Evolutionary conservation across 2,888 invertebrate species (phyloP).

Genomic region (Coelogynopora nodosa): DNA sequence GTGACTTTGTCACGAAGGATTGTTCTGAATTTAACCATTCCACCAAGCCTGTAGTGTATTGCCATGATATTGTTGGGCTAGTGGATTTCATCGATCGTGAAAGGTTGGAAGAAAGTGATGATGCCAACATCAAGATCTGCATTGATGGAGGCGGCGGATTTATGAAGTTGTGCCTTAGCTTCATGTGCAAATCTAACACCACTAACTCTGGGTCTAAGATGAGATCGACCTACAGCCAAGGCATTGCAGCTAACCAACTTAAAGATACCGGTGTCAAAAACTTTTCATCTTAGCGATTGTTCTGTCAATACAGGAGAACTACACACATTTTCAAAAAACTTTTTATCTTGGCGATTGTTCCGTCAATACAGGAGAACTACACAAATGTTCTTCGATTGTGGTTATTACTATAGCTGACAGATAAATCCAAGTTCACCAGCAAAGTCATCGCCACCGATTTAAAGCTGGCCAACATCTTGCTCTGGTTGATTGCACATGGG

Average conservation of each 20-base stretch:
- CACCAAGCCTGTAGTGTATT: background rate
- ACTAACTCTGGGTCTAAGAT: background rate
- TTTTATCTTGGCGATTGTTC: constrained; percentile 35
- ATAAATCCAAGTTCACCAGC: constrained; percentile 16
- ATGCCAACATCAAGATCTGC: constrained; percentile 34
- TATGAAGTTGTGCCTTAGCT: constrained; percentile 37
- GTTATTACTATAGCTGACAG: background rate
- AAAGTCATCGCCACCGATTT: constrained; percentile 36
- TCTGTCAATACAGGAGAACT: constrained; percentile 20
- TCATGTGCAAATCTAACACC: no score
- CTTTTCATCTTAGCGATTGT: constrained; percentile 35
- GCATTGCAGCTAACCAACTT: background rate
- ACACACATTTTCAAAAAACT: background rate
- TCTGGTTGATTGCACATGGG: constrained; percentile 38
- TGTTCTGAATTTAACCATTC: background rate
- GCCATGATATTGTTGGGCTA: background rate
- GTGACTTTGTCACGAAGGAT: no score
- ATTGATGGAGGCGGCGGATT: constrained; percentile 43
- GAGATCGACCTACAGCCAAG: background rate
- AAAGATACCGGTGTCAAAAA: constrained; percentile 41
- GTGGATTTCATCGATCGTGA: constrained; percentile 33
- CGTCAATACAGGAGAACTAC: constrained; percentile 28
- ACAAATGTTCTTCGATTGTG: background rate
- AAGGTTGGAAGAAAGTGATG: constrained; percentile 26
- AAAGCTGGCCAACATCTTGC: constrained; percentile 40